These are phyloP conservation scores for Andrena bucephala DNA, from an alignment of 2,888 invertebrate species.

Conservation along the genomic window DNA sequence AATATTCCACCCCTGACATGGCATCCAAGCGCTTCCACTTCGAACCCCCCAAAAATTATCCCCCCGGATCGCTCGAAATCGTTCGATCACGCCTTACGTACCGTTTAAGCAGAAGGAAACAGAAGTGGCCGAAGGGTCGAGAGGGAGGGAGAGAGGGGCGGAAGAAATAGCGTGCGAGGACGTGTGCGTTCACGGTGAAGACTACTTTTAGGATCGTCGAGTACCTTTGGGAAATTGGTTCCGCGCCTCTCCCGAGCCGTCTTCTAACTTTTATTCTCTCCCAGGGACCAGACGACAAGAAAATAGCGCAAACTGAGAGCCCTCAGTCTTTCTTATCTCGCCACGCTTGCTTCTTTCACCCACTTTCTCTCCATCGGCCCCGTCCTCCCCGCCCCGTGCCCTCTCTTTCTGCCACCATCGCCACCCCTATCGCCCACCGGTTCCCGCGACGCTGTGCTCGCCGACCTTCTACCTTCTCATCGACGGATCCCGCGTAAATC, in stretches of 20 bases:
- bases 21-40: not conserved
- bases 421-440: constrained; percentile 12
- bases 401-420: constrained; percentile 1
- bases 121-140: constrained; percentile 1
- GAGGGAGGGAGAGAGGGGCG: not conserved
- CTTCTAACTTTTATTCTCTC: constrained; percentile 78
- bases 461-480: constrained; percentile 65
- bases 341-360: constrained; percentile 56
- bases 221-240: constrained; percentile 80
- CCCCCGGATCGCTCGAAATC: constrained; percentile 12
- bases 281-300: constrained; percentile 72
- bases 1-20: not conserved
- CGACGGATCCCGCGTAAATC: constrained; percentile 64
- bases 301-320: constrained; percentile 76
- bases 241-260: constrained; percentile 61
- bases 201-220: constrained; percentile 73
- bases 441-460: constrained; percentile 51
- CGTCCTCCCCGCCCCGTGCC: not conserved
- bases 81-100: not conserved
- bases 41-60: not conserved
- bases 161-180: constrained; percentile 23
- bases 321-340: constrained; percentile 67
- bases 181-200: constrained; percentile 63
- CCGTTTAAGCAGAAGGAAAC: not conserved
- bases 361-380: not conserved